Base-by-base conservation (phyloP, 2,113 vertebrate genomes). In the Pseudolaguvia tuberculata region DNA sequence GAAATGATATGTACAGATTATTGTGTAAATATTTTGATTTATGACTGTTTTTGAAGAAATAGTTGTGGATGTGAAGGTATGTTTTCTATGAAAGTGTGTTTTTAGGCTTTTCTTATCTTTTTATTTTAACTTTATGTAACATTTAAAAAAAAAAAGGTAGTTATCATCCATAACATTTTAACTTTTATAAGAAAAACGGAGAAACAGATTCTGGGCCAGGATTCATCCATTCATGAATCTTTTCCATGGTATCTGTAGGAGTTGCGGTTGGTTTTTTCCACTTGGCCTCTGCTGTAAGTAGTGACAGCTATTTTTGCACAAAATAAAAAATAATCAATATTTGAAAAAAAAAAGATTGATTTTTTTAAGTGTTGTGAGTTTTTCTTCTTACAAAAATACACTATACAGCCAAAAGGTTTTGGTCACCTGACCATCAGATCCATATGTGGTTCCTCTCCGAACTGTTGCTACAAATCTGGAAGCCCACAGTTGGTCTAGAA, bases 281-380 rank as follows among this genome's bases (percentile, higher is more conserved):
- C 25, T 72, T 61, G 25, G 56, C 45, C 31, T 61, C 3, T 56
- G 18, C 7, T 25, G 11, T 20, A 57, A 31, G 52, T 53, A 56
- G 27, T 75, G 62, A 75, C 61, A 58, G 70, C 81, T 68, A 82
- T 85, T 85, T 90, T 90, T 88, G 88, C 87, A 89, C 87, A 90
- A 79, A 83, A 67, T 87, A 80, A 80, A 90, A 86, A 85, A 87
- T 27, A 78, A 65, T 70, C 67, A 39, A 77, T 39, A 78, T 39
- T 2, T 31, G 11, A 27, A 29, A n/a, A n/a, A n/a, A n/a, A n/a
- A n/a, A n/a, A n/a, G n/a, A n/a, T n/a, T n/a, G n/a, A n/a, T n/a
- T n/a, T n/a, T n/a, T n/a, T n/a, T n/a, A n/a, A 14, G 21, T 15
- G 6, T 18, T 59, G 23, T 55, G 62, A 82, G 3, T 65, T 6